phyloP scores from a whole-genome alignment of 2,888 invertebrate species.

The Pherbina coryleti region DNA sequence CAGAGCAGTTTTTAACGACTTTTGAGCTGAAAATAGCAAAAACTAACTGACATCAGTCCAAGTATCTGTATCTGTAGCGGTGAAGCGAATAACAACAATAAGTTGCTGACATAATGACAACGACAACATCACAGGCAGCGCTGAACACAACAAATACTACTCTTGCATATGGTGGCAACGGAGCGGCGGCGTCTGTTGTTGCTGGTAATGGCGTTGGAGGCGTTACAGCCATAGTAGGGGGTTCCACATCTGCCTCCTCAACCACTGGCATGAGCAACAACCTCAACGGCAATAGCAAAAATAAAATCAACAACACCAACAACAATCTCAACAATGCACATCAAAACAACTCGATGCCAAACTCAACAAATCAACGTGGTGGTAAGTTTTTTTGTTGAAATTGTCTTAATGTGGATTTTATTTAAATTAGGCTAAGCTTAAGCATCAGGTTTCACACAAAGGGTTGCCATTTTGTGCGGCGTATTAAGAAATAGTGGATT shows the following conservation, averaged over 20 bases:
- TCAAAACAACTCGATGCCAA: constrained; percentile 1
- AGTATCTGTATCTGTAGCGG: neutral
- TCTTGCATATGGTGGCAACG: constrained; percentile 13
- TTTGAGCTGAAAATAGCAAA: too few relatives aligned
- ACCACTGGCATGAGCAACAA: constrained; percentile 10
- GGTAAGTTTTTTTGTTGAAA: constrained; percentile 19
- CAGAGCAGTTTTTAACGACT: neutral
- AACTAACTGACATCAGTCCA: neutral
- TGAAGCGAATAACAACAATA: neutral
- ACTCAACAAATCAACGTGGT: constrained; percentile 22
- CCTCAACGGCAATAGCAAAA: neutral
- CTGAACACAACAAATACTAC: constrained; percentile 15
- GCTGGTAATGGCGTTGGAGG: constrained; percentile 9
- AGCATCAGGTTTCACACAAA: neutral
- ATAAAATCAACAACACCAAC: neutral
- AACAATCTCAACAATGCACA: constrained; percentile 22
- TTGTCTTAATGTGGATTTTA: constrained; percentile 13
- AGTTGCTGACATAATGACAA: constrained; percentile 29
- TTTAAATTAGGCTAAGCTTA: constrained; percentile 16
- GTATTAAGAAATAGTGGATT: neutral
- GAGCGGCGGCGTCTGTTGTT: neutral
- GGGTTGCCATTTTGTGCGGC: neutral
- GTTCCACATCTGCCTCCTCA: neutral
- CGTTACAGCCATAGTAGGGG: neutral
- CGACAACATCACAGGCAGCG: constrained; percentile 21